Base-by-base conservation (phyloP, 2,888 invertebrate genomes). In the Synanthedon andrenaeformis region DNA sequence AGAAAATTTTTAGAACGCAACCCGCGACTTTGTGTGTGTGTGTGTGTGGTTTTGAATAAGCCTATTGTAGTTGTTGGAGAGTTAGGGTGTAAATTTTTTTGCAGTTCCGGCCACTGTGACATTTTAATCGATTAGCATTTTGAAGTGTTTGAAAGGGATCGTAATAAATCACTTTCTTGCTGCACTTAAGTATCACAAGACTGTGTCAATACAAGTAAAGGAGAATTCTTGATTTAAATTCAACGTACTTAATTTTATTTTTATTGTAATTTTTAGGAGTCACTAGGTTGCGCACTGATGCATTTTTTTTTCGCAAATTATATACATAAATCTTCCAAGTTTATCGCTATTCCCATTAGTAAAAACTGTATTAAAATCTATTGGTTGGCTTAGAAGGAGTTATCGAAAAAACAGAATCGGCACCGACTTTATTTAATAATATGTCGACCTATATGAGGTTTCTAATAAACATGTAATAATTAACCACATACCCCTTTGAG, bases 91-190 rank as follows among this genome's bases (percentile, higher is more conserved):
- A 63, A 58, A 59, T 54, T 62, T 79, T 79, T 78, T 76, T 78
- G 72, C 72, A 76, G 82, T 82, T 84, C 85, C 85, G 85, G 81
- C 73, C 74, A 74, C 64, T 72, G 35, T 10, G 73, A 70, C 66
- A 68, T 78, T 76, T 69, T 72, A 79, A 79, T 79, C 74, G 74
- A 76, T 78, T 74, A 63, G 28, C 42, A 52, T 55, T 52, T 48
- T 19, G 45, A 23, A 23, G 14, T 19, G 23, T 28, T 52, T 48
- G 42, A 51, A 51, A 51, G 53, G 41, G 19, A 51, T 54, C 14
- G 52, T 48, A 49, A 58, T 58, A 58, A 56, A 58, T 58, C 58
- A 57, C 55, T 53, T 55, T 62, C 63, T 66, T 59, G 65, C 61
- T 59, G 59, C 58, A 57, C 61, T 58, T 17, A 12, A 41, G 28